These are phyloP conservation scores for Parochlus steinenii DNA, from an alignment of 2,888 invertebrate genomes.

Conservation along the genomic window DNA sequence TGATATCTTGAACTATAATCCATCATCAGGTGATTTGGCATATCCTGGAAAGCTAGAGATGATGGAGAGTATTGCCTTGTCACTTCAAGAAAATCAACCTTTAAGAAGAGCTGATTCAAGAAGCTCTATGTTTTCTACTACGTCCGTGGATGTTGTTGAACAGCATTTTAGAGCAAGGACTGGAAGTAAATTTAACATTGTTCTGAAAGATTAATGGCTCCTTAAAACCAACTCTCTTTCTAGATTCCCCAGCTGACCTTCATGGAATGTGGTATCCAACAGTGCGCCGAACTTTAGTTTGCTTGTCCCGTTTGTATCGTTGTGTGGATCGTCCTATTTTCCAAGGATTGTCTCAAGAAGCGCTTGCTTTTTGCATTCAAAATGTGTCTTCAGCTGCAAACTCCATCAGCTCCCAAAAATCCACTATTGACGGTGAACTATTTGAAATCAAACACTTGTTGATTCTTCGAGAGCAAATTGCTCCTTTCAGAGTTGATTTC, in stretches of 20 bases:
- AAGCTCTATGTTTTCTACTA: conserved; percentile 48
- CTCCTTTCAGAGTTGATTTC: conserved; percentile 93
- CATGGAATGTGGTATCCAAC: conserved; percentile 99
- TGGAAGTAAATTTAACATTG: conserved; percentile 24
- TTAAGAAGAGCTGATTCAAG: conserved; percentile 47
- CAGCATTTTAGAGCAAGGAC: conserved; percentile 30
- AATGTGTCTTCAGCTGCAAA: conserved; percentile 71
- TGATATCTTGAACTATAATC: conserved; percentile 75
- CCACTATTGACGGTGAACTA: conserved; percentile 75
- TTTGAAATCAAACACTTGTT: conserved; percentile 96
- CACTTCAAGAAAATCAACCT: conserved; percentile 38
- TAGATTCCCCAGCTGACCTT: conserved; percentile 79
- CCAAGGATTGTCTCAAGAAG: conserved; percentile 93
- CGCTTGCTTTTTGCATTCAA: conserved; percentile 77
- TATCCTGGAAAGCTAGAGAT: conserved; percentile 95
- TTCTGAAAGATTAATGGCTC: conserved; percentile 2
- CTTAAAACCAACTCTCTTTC: conserved; percentile 2
- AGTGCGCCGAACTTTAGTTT: conserved; percentile 84
- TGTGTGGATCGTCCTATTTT: conserved; percentile 92
- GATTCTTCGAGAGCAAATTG: conserved; percentile 92
- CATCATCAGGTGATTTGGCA: conserved; percentile 89
- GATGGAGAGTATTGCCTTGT: conserved; percentile 75
- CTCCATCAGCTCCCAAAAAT: conserved; percentile 58
- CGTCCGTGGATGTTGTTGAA: conserved; percentile 49
- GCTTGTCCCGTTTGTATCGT: conserved; percentile 71